A percentile compares a stretch with the other conserved stretches of the same genome.
These are phyloP conservation scores for Cettia cetti DNA, from an alignment of 2,113 vertebrate species.

Conservation along the genomic window DNA sequence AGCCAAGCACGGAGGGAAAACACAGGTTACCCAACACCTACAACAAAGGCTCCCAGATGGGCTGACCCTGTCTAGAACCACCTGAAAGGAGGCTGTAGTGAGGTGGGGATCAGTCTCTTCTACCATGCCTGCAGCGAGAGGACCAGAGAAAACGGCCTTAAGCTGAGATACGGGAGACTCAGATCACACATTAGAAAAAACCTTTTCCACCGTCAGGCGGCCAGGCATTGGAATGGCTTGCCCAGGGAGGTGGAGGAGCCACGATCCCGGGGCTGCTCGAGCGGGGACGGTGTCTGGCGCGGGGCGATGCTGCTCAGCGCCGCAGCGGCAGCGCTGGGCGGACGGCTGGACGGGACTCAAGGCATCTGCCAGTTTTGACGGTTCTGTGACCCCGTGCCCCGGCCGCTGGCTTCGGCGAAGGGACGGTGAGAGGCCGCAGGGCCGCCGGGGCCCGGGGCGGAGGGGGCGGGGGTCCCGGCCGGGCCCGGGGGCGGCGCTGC, in stretches of 20 bases:
- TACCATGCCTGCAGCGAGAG: not conserved
- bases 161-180: too few species aligned
- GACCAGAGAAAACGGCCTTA: not conserved
- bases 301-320: not conserved
- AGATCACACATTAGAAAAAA: not conserved
- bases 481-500: not conserved
- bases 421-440: not conserved
- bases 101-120: not conserved
- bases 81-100: too few species aligned
- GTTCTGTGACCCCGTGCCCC: not conserved
- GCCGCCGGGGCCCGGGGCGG: not conserved
- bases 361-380: rapidly evolving
- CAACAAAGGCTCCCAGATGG: not conserved
- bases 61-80: not conserved
- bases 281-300: not conserved
- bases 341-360: too few species aligned
- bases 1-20: rapidly evolving
- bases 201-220: rapidly evolving
- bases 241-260: too few species aligned
- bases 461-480: too few species aligned
- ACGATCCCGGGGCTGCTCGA: rapidly evolving
- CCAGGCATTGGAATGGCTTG: rapidly evolving
- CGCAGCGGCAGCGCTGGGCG: rapidly evolving
- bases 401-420: rapidly evolving
- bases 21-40: not conserved